Conservation (phyloP, 2,113 vertebrate species). For the Rattus norvegicus region DNA sequence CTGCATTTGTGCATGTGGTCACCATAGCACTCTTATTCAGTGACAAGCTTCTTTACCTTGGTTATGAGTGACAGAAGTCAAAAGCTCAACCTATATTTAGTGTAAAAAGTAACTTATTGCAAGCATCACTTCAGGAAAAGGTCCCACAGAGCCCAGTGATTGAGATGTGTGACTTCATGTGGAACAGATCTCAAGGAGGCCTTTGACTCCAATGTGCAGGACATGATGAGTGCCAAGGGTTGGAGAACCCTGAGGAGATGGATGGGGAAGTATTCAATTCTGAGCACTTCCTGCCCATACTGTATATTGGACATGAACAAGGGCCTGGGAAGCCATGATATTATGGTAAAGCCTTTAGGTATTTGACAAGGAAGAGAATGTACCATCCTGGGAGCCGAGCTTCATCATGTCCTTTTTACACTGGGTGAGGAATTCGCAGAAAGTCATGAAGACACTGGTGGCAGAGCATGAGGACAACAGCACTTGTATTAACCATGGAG, state of each 20-base stretch:
- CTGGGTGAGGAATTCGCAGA: background rate
- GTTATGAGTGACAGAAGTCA: constrained; percentile 4
- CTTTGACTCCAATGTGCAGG: background rate
- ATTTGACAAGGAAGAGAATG: background rate
- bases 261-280: too few relatives aligned
- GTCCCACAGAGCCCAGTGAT: background rate
- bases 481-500: background rate
- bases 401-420: background rate
- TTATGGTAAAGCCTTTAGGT: background rate
- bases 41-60: background rate
- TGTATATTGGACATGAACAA: background rate
- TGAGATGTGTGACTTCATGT: background rate
- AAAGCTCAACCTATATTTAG: background rate
- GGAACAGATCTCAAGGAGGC: background rate
- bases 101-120: background rate
- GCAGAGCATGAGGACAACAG: background rate
- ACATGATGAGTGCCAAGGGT: background rate
- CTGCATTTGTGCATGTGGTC: background rate
- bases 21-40: background rate
- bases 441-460: background rate
- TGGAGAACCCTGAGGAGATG: background rate
- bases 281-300: background rate
- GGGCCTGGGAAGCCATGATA: background rate
- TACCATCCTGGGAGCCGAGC: background rate
- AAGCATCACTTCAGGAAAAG: background rate